phyloP scores from a whole-genome alignment of 2,797 vertebrate species.

The Tokudaia tokunoshimensis region DNA sequence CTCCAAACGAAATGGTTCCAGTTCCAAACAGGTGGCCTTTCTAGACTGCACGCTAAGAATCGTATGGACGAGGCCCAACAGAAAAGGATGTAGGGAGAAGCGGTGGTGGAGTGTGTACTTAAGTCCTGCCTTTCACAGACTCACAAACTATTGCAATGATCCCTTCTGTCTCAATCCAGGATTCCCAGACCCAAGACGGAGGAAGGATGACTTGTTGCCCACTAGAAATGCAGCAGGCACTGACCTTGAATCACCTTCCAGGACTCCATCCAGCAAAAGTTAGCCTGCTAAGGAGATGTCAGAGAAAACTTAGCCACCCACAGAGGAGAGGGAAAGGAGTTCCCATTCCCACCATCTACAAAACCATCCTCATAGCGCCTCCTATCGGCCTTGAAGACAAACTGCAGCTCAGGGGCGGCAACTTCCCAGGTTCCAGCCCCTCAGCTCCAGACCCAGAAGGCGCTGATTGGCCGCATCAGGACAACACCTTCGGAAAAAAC shows the following conservation, averaged over 20 bases:
- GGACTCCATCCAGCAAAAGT: neutral
- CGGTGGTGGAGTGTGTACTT: neutral
- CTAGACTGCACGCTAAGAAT: neutral
- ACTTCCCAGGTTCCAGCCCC: constrained; percentile 71
- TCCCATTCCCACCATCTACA: neutral
- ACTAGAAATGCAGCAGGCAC: neutral
- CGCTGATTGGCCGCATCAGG: constrained; percentile 77
- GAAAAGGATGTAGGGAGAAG: neutral
- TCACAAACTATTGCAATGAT: neutral
- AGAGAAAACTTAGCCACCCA: neutral
- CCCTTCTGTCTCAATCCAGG: neutral
- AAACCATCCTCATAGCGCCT: constrained; percentile 75
- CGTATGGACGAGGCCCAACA: neutral
- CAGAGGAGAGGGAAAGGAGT: neutral
- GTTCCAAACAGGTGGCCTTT: neutral
- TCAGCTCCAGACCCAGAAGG: neutral
- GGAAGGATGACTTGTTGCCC: neutral
- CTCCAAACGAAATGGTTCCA: constrained; percentile 7
- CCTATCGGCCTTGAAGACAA: constrained; percentile 59
- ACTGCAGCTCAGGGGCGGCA: constrained; percentile 36
- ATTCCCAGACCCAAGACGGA: constrained; percentile 23
- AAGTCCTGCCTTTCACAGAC: neutral
- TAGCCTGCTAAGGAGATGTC: neutral
- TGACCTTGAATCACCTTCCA: constrained; percentile 43
- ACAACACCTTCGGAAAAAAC: constrained; percentile 76